Base-by-base conservation (phyloP, 2,888 invertebrate species). In the Spisula subtruncata region DNA sequence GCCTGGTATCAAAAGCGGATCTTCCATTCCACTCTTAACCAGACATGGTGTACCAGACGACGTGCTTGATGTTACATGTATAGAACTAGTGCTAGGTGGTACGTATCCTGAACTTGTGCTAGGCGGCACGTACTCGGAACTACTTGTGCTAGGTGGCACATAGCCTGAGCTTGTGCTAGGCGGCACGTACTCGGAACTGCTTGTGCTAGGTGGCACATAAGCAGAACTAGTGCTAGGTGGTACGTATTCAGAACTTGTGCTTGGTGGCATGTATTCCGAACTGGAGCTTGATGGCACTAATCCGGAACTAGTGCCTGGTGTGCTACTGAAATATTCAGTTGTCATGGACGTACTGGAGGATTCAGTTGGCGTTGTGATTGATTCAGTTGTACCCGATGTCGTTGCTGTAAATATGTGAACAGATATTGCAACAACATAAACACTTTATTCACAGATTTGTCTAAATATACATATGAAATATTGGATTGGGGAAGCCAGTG, bases 1-100 rank as follows among this genome's bases (percentile, higher is more conserved):
- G 41, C 60, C 46, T 14, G 85, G 85, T 10, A 86, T 86, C 29
- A 25, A 86, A n/a, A 81, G 79, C 12, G 85, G 85, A 14, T 81
- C 81, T 20, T 86, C 56, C 85, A 86, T 86, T 20, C 81, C 85
- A 25, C 81, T 81, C 0, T 16, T 32, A 12, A 85, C 32, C 18
- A n/a, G 46, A 60, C 80, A 86, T 0, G 48, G 60, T 4, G 86
- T 86, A 14, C 54, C 81, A 20, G 85, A 54, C 0, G 71, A 66
- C 12, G 86, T 82, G 20, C 54, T 86, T n/a, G 85, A 35, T 32
- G 29, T 14, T 2, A 20, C 66, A 14, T 25, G 12, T 60, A 14
- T 29, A 12, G 84, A 75, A 66, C 41, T 66, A 8, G 83, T 83
- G 29, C 20, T 60, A 2, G 60, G 60, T 60, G 60, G n/a, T n/a